Evolutionary conservation across 2,888 invertebrate genomes (phyloP), one percentile per base, ranked within the genome.

Genomic region (Neoscelio sp.): DNA sequence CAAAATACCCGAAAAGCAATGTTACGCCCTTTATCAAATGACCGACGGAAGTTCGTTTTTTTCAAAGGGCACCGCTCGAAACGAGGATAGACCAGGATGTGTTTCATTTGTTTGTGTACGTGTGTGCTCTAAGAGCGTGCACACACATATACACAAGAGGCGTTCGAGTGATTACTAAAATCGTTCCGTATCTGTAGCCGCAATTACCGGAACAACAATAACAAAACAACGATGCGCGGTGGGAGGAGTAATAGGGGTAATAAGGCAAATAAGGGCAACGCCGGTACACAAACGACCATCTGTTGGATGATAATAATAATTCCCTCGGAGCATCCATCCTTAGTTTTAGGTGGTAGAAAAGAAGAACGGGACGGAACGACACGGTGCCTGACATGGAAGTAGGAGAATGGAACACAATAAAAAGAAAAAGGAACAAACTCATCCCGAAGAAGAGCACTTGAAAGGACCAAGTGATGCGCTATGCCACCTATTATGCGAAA

Each of bases 191-290:
- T 89, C 88, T 86, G 88, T 67, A 38, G 68, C 85, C 86, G 85
- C 87, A 89, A 89, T 89, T 89, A 89, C 87, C 84, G 85, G 85
- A 87, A 87, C 86, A 89, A 88, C 87, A 88, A 86, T 89, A 87
- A 87, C 85, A 88, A 89, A 88, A 87, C 87, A 85, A 87, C 87
- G 85, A 86, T 86, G 84, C 82, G 80, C 40, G 80, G 77, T 76
- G 68, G 80, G 78, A 77, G 60, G 70, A 58, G 54, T 60, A 80
- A 65, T 68, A 75, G 75, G 78, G 77, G 64, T 65, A 77, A 56
- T 74, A 74, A 75, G 74, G 74, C 74, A 65, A 65, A 67, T 71
- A 71, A 73, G 73, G 73, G 48, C 78, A 73, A 62, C 82, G 73
- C 80, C 78, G 82, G 75, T 78, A 79, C 78, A 82, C 80, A 83